These are phyloP conservation scores for Drosophila malerkotliana DNA, from an alignment of 1,140 invertebrate genomes.

Conservation along the genomic window DNA sequence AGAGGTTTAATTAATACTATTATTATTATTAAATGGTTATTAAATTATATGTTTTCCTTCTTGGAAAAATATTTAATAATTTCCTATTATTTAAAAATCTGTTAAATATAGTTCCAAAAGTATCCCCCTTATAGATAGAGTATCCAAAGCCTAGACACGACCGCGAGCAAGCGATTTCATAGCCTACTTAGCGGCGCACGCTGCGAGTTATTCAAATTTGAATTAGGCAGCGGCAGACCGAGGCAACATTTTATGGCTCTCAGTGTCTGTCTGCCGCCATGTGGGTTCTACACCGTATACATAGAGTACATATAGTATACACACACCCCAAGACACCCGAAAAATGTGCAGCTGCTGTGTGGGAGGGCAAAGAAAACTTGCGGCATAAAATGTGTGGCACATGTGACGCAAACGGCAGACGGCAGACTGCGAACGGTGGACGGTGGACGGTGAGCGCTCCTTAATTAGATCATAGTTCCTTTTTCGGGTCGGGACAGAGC, in stretches of 20 bases:
- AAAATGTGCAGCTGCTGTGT: constrained; percentile 41
- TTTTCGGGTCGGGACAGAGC: constrained; percentile 27
- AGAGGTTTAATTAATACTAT: neutral
- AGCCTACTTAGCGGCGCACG: constrained; percentile 69
- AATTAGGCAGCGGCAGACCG: constrained; percentile 50
- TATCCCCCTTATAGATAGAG: neutral
- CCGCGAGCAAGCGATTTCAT: constrained; percentile 49
- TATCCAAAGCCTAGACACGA: constrained; percentile 2
- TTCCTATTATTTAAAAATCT: no score
- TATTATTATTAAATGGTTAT: no score
- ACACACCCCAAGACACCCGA: neutral
- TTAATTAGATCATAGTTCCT: constrained; percentile 70
- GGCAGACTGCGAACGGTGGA: neutral
- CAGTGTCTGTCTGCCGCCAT: constrained; percentile 9
- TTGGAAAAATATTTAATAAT: no score
- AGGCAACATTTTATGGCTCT: constrained; percentile 54
- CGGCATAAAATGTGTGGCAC: constrained; percentile 51
- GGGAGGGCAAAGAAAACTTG: constrained; percentile 29
- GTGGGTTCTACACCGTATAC: neutral
- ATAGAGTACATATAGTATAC: neutral
- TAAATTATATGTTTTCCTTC: no score
- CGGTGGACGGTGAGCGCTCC: constrained; percentile 43
- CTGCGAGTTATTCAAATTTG: constrained; percentile 77
- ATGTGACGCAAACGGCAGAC: constrained; percentile 36
- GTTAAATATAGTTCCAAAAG: neutral